These are phyloP conservation scores for Bufotes viridis DNA, from an alignment of 2,797 vertebrate species.

Conservation along the genomic window DNA sequence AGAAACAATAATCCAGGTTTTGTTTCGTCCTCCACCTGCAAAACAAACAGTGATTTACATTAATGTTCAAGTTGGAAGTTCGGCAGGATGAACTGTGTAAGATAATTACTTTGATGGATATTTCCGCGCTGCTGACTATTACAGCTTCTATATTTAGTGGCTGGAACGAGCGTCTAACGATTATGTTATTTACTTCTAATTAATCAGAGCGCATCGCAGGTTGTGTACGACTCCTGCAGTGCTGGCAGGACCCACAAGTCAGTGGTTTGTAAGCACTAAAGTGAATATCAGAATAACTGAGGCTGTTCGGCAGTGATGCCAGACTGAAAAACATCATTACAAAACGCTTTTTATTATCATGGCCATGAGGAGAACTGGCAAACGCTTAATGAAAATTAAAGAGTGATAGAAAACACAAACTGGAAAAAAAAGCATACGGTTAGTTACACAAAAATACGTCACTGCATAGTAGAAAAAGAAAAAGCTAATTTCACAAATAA, in stretches of 20 bases:
- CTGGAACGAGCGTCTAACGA: constrained; percentile 34
- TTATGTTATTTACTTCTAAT: constrained; percentile 47
- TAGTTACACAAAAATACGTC: background rate
- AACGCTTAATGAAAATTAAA: background rate
- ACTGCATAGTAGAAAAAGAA: background rate
- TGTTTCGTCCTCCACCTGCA: constrained; percentile 96
- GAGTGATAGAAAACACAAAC: background rate
- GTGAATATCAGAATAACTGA: background rate
- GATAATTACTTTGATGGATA: constrained; percentile 51
- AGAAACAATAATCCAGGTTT: constrained; percentile 97
- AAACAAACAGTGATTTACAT: constrained; percentile 47
- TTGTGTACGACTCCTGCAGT: constrained; percentile 7
- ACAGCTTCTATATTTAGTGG: constrained; percentile 51
- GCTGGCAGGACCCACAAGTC: constrained; percentile 1
- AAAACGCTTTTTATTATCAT: background rate
- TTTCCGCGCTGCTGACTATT: constrained; percentile 29
- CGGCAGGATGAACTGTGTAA: constrained; percentile 1
- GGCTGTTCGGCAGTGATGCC: background rate
- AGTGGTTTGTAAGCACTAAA: constrained; percentile 7
- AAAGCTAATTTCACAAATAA: too few relatives aligned
- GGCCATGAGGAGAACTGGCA: background rate
- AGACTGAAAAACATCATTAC: background rate
- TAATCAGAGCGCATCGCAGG: constrained; percentile 30
- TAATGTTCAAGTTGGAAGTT: constrained; percentile 35
- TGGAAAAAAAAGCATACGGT: too few relatives aligned